Conservation (phyloP, 2,113 vertebrate genomes). For the Gobius niger region DNA sequence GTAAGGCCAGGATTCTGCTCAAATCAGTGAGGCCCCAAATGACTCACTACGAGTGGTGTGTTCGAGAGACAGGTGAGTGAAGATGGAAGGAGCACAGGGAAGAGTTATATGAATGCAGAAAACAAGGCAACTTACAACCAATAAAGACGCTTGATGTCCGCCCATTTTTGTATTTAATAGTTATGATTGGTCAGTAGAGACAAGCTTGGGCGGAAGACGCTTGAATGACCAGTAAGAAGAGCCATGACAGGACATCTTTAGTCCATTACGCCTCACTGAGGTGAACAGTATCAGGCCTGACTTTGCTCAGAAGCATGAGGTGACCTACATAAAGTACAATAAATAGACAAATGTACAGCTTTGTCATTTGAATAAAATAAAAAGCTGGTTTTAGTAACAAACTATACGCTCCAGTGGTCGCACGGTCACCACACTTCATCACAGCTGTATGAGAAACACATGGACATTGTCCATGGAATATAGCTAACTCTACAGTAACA, state of each 20-base stretch:
- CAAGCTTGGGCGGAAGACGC: too few relatives aligned
- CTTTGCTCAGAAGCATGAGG: conserved; percentile 37
- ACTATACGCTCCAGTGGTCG: conserved; percentile 31
- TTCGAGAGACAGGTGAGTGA: too few relatives aligned
- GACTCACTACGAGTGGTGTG: too few relatives aligned
- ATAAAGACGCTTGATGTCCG: too few relatives aligned
- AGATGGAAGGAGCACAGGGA: too few relatives aligned
- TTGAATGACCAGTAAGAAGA: too few relatives aligned
- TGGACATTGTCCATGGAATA: conserved; percentile 51
- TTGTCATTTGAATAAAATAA: conserved; percentile 22
- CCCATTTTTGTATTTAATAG: too few relatives aligned
- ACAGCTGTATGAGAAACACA: conserved; percentile 20
- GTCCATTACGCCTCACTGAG: conserved; percentile 15
- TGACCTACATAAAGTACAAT: conserved; percentile 1
- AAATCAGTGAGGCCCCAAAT: too few relatives aligned
- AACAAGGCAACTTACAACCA: too few relatives aligned
- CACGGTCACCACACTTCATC: conserved; percentile 19
- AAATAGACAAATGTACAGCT: conserved; percentile 2
- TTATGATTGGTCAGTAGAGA: too few relatives aligned
- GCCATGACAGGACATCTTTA: background rate
- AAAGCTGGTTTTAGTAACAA: conserved; percentile 46
- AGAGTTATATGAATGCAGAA: too few relatives aligned
- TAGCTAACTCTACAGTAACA: conserved; percentile 71
- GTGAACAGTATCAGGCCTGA: conserved; percentile 36
- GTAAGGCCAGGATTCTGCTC: conserved; percentile 40